Evolutionary conservation across 1,140 invertebrate species (phyloP).

Genomic region (Callitettix versicolor): DNA sequence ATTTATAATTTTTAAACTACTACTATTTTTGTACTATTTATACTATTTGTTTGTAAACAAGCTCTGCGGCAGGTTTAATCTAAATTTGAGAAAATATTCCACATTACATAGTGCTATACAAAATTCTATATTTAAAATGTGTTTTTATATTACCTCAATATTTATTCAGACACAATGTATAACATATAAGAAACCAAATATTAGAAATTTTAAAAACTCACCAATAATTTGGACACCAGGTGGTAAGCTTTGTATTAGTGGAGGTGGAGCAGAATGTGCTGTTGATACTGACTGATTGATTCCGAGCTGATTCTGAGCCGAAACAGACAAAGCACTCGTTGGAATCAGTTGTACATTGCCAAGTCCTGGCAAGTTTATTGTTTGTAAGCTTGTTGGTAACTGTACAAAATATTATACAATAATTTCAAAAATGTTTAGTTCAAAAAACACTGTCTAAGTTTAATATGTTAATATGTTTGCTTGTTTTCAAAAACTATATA

Average conservation of each 20-base stretch:
- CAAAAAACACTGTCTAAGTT: constrained; percentile 14
- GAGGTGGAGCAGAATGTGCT: background rate
- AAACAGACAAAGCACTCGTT: constrained; percentile 36
- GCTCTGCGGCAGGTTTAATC: no score
- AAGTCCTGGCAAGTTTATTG: constrained; percentile 58
- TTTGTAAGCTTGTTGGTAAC: constrained; percentile 34
- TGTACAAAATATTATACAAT: no score
- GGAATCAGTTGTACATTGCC: constrained; percentile 67
- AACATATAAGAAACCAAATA: no score
- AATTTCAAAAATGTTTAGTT: background rate
- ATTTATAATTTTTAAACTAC: no score
- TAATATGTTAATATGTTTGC: background rate
- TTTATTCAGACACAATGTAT: no score
- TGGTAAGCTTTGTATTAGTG: constrained; percentile 9
- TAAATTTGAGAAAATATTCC: no score
- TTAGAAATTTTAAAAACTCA: no score
- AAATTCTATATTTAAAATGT: no score
- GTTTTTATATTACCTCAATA: no score
- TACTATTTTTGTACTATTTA: no score
- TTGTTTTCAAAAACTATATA: background rate
- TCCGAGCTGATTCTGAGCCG: constrained; percentile 24
- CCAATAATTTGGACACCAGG: constrained; percentile 21
- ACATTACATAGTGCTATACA: no score
- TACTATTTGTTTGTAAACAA: no score
- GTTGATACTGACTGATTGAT: constrained; percentile 28